A percentile compares a stretch with the other conserved stretches of the same genome.
Evolutionary conservation across 2,888 invertebrate genomes (phyloP).

Genomic region (Agriotes lineatus): DNA sequence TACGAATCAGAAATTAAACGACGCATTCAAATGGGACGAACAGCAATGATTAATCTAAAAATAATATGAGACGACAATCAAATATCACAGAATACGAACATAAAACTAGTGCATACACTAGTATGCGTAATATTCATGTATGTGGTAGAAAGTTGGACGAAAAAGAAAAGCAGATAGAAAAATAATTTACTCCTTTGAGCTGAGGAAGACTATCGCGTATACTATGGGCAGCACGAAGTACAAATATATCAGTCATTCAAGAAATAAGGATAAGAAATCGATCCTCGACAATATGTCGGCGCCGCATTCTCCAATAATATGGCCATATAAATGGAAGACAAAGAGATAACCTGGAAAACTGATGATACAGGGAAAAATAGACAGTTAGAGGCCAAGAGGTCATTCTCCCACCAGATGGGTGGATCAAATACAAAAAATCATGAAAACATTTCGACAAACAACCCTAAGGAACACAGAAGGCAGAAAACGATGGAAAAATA

Average conservation of each 20-base stretch:
- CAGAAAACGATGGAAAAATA: too few species aligned
- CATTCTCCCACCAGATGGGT: constrained; percentile 3
- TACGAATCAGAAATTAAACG: not conserved
- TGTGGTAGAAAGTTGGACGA: constrained; percentile 4
- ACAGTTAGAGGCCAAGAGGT: not conserved
- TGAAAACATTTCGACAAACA: not conserved
- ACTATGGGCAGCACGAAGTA: not conserved
- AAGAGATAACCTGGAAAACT: constrained; percentile 1
- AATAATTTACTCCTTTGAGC: constrained; percentile 15
- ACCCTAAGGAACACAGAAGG: too few species aligned
- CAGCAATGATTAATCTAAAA: constrained; percentile 1
- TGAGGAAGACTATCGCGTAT: not conserved
- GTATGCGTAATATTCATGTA: not conserved
- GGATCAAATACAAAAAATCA: not conserved
- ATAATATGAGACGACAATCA: not conserved
- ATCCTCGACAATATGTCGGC: not conserved
- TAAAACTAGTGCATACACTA: constrained; percentile 1
- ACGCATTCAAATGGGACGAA: constrained; percentile 9
- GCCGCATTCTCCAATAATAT: not conserved
- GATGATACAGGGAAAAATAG: constrained; percentile 1
- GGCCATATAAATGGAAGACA: not conserved
- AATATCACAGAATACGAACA: not conserved
- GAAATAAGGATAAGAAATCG: not conserved
- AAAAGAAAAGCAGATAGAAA: not conserved
- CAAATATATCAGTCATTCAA: not conserved